Percentiles rank a stretch among this genome's conserved stretches.
Conservation (phyloP, 2,797 vertebrate genomes). For the Ispidina picta region DNA sequence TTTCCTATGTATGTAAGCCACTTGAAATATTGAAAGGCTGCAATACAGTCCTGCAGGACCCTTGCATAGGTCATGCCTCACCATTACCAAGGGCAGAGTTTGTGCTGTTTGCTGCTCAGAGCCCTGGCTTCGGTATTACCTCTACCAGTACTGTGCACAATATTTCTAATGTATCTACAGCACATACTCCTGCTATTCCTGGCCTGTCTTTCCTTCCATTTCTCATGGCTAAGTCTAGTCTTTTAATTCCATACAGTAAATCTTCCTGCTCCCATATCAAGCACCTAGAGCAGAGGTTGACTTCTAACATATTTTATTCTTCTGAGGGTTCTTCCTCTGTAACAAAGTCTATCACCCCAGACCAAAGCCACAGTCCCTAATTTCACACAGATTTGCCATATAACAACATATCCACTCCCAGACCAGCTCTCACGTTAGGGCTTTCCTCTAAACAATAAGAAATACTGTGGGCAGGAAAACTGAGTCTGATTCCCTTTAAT, state of each 20-base stretch:
- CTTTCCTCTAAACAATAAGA: background rate
- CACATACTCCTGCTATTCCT: background rate
- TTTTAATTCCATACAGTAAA: background rate
- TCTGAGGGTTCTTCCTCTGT: background rate
- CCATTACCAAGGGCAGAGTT: background rate
- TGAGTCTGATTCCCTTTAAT: background rate
- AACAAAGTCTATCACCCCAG: background rate
- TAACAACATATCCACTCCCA: background rate
- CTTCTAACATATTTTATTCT: background rate
- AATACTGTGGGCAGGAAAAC: background rate
- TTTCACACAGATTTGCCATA: background rate
- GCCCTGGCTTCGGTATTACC: background rate
- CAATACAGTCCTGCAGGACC: background rate
- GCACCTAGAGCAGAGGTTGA: background rate
- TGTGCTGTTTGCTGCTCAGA: background rate
- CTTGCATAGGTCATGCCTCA: accelerated
- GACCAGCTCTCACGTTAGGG: background rate
- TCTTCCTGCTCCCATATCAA: background rate
- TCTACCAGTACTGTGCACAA: background rate
- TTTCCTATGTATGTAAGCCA: background rate
- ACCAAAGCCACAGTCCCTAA: background rate
- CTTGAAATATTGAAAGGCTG: background rate
- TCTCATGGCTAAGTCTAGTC: background rate
- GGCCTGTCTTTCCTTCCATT: background rate
- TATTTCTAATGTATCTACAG: background rate